phyloP scores from a whole-genome alignment of 2,797 vertebrate genomes.

The Poecile montanus region DNA sequence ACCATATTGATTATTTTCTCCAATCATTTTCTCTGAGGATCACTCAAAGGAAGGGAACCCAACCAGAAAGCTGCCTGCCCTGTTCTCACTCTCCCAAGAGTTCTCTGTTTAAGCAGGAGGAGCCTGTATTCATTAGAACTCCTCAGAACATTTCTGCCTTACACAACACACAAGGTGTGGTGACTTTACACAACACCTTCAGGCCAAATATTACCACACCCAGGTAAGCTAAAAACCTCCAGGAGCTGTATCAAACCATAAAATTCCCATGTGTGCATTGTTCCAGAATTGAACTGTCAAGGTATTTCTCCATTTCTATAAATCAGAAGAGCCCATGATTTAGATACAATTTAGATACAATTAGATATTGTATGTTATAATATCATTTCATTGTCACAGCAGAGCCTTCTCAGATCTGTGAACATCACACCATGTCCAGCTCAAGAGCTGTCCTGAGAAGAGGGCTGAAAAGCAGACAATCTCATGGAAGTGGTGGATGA shows the following conservation, averaged over 20 bases:
- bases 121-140: not conserved
- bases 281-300: not conserved
- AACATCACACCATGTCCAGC: not conserved
- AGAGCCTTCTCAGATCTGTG: not conserved
- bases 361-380: rapidly evolving
- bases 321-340: not conserved
- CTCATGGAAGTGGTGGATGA: not conserved
- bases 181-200: not conserved
- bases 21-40: not conserved
- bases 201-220: slow-evolving; percentile 31
- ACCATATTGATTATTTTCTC: too few species aligned
- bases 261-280: rapidly evolving
- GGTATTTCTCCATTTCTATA: not conserved
- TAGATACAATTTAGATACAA: not conserved
- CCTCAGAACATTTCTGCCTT: not conserved
- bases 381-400: rapidly evolving
- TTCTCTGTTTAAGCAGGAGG: not conserved
- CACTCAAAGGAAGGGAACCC: not conserved
- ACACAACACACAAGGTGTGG: slow-evolving; percentile 3
- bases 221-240: not conserved
- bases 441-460: not conserved
- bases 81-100: too few species aligned
- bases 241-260: not conserved
- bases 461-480: not conserved
- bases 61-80: not conserved